Evolutionary conservation across 1,140 invertebrate species (phyloP), one percentile per base, ranked within the genome.

Genomic region (Phenacoccus solenopsis): DNA sequence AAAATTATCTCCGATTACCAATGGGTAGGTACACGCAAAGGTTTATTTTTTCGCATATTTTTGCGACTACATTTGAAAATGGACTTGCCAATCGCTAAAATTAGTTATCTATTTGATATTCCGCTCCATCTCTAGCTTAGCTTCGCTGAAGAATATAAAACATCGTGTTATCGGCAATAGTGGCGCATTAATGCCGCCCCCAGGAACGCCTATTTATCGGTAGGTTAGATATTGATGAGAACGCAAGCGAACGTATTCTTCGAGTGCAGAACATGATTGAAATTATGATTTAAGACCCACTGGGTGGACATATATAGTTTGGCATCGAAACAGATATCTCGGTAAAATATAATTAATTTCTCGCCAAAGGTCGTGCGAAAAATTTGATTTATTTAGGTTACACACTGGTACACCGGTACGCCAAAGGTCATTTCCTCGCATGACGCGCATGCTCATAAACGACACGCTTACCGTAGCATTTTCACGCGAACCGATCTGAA

Each of bases 301-400:
- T 49, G 38, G 38, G 38, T 49, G 38, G 38, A 49, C 38, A 49
- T 49, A 49, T 49, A 49, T 49, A 49, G 38, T 49, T 49, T 49
- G 38, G 38, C 38, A 49, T 49, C 38, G 38, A 49, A 9, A n/a
- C 38, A 2, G 38, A 49, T n/a, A n/a, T 32, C 30, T 5, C 5
- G 30, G 30, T 10, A n/a, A 16, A 49, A n/a, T 49, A 49, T 49
- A 49, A 49, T 49, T 49, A 49, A 49, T 49, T 49, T 16, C 38
- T 49, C 16, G 38, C 5, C 38, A 49, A 49, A 49, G 38, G 38
- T 49, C 38, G 38, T 49, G 38, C 38, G 38, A 49, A 49, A 49
- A 16, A 32, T 49, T 5, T 49, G 38, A 49, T 49, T 49, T 49
- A 49, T 49, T 49, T 49, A n/a, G 38, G 38, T 49, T 49, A 49